Base-by-base conservation (phyloP, 2,888 invertebrate genomes). In the Smittia sp. region DNA sequence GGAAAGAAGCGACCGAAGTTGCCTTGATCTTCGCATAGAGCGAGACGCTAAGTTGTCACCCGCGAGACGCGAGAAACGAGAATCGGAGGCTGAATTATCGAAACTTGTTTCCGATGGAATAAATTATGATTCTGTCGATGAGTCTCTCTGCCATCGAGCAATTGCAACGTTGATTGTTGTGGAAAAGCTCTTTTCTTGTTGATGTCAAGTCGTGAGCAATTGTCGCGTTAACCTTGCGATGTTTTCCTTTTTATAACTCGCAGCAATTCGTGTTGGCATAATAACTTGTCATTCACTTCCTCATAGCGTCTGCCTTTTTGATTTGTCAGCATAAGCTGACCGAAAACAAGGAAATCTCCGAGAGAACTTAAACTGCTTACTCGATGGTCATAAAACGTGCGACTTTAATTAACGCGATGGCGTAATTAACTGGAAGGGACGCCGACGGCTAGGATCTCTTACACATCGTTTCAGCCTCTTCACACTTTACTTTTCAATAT, bases 281-380 rank as follows among this genome's bases (percentile, higher is more conserved):
- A 58, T 58, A 58, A 58, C 9, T 22, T 58, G 58, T 58, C 22
- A 22, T 18, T 58, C n/a, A 22, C 22, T 58, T 58, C 58, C 58
- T 58, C 58, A 58, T 58, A 20, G 58, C 46, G 13, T 46, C n/a
- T 20, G 18, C 22, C 22, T 18, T 58, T 22, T 58, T 18, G 58
- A 58, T 58, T 20, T 58, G 58, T 58, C 58, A 58, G 58, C 58
- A 58, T 58, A 58, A 20, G 58, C 18, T 58, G 18, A 18, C 58
- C 58, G 32, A 58, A 58, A 58, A 58, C 22, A 58, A 58, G 58
- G 58, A 58, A 58, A 58, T 58, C 58, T 58, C 15, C 11, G 22
- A 58, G n/a, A 58, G 58, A 58, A 58, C 18, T 58, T 58, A 58
- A 4, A 58, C 58, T 58, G 58, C 22, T 58, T 4, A 22, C 58